These are phyloP conservation scores for Enteromius fasciolatus DNA, from an alignment of 2,797 vertebrate genomes.

Conservation along the genomic window DNA sequence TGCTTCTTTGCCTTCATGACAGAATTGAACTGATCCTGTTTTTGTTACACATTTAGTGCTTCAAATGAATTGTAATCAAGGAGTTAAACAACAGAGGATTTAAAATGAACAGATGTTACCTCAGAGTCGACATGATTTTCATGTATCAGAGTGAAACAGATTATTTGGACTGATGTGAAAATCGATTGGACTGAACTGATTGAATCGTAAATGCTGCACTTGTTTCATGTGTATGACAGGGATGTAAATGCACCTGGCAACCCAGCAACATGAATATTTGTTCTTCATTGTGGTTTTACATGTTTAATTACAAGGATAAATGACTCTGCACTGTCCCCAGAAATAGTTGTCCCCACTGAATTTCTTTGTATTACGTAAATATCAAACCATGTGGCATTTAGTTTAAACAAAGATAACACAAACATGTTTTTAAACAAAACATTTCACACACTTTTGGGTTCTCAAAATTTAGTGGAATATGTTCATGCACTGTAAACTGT, in stretches of 20 bases:
- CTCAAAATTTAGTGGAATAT: background rate
- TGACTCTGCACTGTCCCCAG: background rate
- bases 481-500: background rate
- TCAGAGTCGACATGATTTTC: background rate
- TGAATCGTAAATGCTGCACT: background rate
- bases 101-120: background rate
- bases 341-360: background rate
- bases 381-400: background rate
- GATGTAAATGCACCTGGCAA: background rate
- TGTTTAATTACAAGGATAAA: background rate
- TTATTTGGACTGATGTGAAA: too few species aligned
- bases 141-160: background rate
- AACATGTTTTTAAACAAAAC: background rate
- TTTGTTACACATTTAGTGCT: background rate
- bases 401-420: background rate
- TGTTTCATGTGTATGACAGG: background rate
- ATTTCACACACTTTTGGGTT: background rate
- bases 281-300: too few species aligned
- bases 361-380: background rate
- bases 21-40: background rate
- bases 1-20: background rate
- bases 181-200: background rate
- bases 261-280: too few species aligned
- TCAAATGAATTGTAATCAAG: background rate
- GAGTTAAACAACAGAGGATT: background rate